Conservation (phyloP, 2,797 vertebrate genomes). For the Sparus aurata region DNA sequence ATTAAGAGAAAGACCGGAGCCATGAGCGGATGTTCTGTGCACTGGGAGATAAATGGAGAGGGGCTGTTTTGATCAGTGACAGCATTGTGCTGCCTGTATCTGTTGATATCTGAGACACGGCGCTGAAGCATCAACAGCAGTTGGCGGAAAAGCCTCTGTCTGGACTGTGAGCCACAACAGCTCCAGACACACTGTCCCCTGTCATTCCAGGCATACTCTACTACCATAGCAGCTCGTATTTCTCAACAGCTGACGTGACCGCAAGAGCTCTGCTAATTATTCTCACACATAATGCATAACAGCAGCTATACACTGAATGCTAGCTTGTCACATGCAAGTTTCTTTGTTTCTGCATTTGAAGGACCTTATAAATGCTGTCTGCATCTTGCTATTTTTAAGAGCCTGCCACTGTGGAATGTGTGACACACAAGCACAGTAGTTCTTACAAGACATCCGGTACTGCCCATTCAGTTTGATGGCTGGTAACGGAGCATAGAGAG, state of each 20-base stretch:
- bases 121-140: conserved; percentile 28
- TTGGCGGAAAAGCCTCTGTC: conserved; percentile 28
- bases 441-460: not conserved
- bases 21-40: conserved; percentile 19
- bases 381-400: conserved; percentile 23
- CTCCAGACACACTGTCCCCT: not conserved
- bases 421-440: not conserved
- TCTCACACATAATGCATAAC: not conserved
- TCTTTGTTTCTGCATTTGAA: not conserved
- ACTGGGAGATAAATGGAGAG: conserved; percentile 48
- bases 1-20: conserved; percentile 12
- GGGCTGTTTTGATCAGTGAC: conserved; percentile 44
- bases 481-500: too few relatives aligned
- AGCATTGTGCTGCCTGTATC: conserved; percentile 41
- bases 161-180: conserved; percentile 22
- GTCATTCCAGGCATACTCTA: not conserved
- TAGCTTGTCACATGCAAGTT: not conserved
- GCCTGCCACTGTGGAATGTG: conserved; percentile 39
- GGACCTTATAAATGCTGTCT: not conserved
- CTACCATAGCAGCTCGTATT: not conserved
- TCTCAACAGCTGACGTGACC: conserved; percentile 7
- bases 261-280: conserved; percentile 9
- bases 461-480: not conserved
- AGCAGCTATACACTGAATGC: conserved; percentile 1
- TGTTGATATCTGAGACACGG: conserved; percentile 22